Base-by-base conservation (phyloP, 2,888 invertebrate genomes). In the Campaea margaritaria region DNA sequence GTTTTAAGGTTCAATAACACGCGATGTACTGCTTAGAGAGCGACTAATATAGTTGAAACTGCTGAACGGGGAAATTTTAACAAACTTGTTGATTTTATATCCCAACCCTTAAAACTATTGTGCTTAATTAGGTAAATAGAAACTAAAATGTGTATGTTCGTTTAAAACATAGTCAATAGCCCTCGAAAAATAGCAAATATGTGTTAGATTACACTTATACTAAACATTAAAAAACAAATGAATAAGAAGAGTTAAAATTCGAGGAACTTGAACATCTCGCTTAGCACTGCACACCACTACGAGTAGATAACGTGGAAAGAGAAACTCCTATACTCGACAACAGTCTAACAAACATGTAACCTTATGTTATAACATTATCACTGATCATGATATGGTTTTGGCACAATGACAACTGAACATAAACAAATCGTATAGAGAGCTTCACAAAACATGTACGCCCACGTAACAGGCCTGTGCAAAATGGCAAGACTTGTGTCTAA, bases 111-210 rank as follows among this genome's bases (percentile, higher is more conserved):
- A 88, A 55, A 66, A 78, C 79, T 90, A 90, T 91, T 91, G 90
- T 90, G 91, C 90, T 89, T 86, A 84, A 75, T 81, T 81, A 82
- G 69, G 73, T 70, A 73, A 69, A 69, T 78, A 78, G 69, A 81
- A 87, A 88, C 78, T 83, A 81, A 86, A 85, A 81, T 72, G 78
- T 82, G 78, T 80, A 78, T 81, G 80, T 82, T 78, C 64, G 74
- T 77, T 81, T 74, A 75, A 75, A 86, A 85, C 79, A 83, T 83
- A 85, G 80, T 78, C 81, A 89, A 90, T 87, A 88, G 87, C 82
- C 81, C 78, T 91, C 89, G 86, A 90, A 91, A 91, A 90, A 91
- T 90, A 90, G 86, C 82, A 82, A 83, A 85, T 86, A 85, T 87
- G 76, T 85, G 79, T 86, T 80, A 84, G 84, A 84, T 85, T 78